A percentile compares a stretch with the other conserved stretches of the same genome.
Conservation (phyloP, 2,797 vertebrate genomes). For the Trachurus trachurus region DNA sequence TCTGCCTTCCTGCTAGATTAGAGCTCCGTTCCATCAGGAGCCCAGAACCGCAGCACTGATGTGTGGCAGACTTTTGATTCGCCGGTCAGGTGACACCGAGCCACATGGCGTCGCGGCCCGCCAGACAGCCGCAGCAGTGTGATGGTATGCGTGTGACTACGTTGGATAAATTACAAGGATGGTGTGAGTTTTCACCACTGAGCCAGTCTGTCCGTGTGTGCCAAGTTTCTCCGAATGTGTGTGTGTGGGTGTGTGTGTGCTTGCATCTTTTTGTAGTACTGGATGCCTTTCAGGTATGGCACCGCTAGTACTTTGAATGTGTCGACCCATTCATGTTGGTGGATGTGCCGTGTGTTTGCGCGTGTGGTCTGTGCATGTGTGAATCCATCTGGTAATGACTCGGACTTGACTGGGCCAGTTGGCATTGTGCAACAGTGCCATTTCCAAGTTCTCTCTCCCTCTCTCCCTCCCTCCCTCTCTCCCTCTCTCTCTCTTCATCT, state of each 20-base stretch:
- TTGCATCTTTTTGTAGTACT: conserved; percentile 30
- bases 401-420: conserved; percentile 72
- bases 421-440: conserved; percentile 57
- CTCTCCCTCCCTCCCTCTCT: not conserved
- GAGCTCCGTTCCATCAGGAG: conserved; percentile 62
- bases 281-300: conserved; percentile 60
- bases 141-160: conserved; percentile 22
- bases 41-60: conserved; percentile 34
- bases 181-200: conserved; percentile 46
- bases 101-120: conserved; percentile 53
- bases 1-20: conserved; percentile 70
- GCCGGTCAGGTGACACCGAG: conserved; percentile 64
- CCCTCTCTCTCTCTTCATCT: not conserved
- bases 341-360: conserved; percentile 22
- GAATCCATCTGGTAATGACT: conserved; percentile 79
- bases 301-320: conserved; percentile 16
- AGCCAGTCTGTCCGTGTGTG: conserved; percentile 43
- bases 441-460: conserved; percentile 67
- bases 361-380: conserved; percentile 42
- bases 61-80: conserved; percentile 62
- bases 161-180: conserved; percentile 49
- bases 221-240: conserved; percentile 21
- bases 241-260: conserved; percentile 1
- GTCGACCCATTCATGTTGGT: conserved; percentile 37
- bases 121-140: conserved; percentile 37